Evolutionary conservation across 2,797 vertebrate genomes (phyloP).

Genomic region (Sylvia borin): DNA sequence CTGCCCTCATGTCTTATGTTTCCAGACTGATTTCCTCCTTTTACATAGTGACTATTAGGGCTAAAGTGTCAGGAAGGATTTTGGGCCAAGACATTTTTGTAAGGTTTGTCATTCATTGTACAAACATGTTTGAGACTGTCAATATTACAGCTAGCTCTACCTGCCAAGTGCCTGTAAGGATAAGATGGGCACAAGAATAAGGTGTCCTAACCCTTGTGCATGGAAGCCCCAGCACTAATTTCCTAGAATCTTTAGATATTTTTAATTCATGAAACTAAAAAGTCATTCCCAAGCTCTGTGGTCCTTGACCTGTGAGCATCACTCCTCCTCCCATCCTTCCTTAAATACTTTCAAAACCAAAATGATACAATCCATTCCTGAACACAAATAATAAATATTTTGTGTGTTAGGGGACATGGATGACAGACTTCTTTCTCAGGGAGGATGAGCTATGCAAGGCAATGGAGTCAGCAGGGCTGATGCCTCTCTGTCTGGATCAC

Average conservation of each 20-base stretch:
- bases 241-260: not conserved
- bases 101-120: not conserved
- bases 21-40: not conserved
- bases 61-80: not conserved
- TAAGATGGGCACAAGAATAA: not conserved
- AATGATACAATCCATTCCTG: not conserved
- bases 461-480: not conserved
- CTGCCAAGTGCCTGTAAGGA: not conserved
- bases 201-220: not conserved
- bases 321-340: not conserved
- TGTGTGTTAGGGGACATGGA: not conserved
- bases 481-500: not conserved
- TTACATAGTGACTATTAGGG: not conserved
- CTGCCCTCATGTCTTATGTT: not conserved
- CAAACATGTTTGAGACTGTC: not conserved
- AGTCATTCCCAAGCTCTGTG: not conserved
- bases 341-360: not conserved
- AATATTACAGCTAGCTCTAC: not conserved
- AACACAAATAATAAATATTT: not conserved
- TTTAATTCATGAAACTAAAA: not conserved
- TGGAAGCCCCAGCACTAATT: not conserved
- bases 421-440: not conserved
- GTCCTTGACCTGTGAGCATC: not conserved
- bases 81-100: not conserved
- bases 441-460: not conserved